Base-by-base conservation (phyloP, 2,888 invertebrate species). In the Campoplex capitator region DNA sequence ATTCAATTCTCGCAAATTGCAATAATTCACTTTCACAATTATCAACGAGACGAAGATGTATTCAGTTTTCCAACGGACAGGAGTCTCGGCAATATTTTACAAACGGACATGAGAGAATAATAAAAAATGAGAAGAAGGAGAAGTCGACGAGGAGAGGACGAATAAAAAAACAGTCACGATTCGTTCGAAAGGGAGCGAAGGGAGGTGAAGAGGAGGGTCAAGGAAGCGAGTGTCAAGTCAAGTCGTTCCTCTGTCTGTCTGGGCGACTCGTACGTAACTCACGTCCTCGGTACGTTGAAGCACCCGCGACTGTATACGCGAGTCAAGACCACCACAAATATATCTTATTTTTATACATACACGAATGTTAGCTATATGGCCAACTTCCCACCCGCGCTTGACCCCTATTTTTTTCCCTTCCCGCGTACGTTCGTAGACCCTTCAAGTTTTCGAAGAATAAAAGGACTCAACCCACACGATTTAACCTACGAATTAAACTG, bases 331-430 rank as follows among this genome's bases (percentile, higher is more conserved):
- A 77, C 81, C 48, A 76, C 65, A 65, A 48, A 18, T 48, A 65
- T 35, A 48, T 18, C 8, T 76, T n/a, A 23, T 28, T 51, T 51
- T 11, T 51, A 54, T 32, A 54, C 28, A 62, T 18, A 45, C 23
- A 75, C 42, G 23, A 32, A 54, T 23, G 11, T 3, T 23, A 62
- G 32, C 62, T 35, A 58, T 42, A 73, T 80, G 71, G 38, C 62
- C 38, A 80, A 83, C 51, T 74, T 80, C 80, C 83, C 83, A 86
- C 86, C 86, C 83, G 83, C 74, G 56, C 74, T 58, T 76, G 70
- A 76, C 76, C 82, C 79, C 70, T 76, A 73, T 71, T n/a, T 48
- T 71, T 76, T 70, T 83, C 7, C 48, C 56, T 38, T 38, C 35
- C n/a, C n/a, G n/a, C 32, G 13, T 67, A 67, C 38, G 6, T 8